Base-by-base conservation (phyloP, 2,113 vertebrate species). In the Pandion haliaetus region DNA sequence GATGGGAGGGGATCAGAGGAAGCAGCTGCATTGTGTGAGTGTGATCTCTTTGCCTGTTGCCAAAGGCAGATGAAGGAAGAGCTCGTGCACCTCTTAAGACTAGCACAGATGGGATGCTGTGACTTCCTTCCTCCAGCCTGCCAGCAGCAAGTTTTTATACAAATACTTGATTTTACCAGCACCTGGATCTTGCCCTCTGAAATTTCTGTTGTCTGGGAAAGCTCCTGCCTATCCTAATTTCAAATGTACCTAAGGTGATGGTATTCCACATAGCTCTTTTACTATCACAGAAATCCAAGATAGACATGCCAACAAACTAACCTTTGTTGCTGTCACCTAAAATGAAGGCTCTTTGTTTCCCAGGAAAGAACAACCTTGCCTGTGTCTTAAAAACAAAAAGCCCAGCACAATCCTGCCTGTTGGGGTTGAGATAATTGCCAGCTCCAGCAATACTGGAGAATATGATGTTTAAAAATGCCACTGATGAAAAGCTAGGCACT, bases 21-120 rank as follows among this genome's bases (percentile, higher is more conserved):
- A 5, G 40, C 31, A 49, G 45, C n/a, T 87, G 50, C 5, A 8
- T 40, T 11, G 18, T 0, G 2, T 0, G 1, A 63, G 25, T 19
- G 38, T 15, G 62, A 31, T 42, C 15, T 19, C 61, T 47, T 10
- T 76, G 19, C 62, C 52, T 57, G 23, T 62, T 9, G 45, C 45
- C 38, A 23, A 29, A 58, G n/a, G 58, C n/a, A 15, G 23, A 4
- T 52, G n/a, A 49, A 77, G 50, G 55, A 38, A 36, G 57, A 71
- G 29, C 40, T 82, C 28, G 1, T 23, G 61, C 15, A 6, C 31
- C 16, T 74, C 31, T 38, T 45, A 38, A 55, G 81, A 12, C 10
- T 32, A 14, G 28, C 31, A 55, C n/a, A 17, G 29, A 8, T 38
- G 6, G 1, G 14, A 17, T 63, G 14, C 52, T 49, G 21, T 21